Base-by-base conservation (phyloP, 92 coral and sea anemone species). In the Metridium senile region DNA sequence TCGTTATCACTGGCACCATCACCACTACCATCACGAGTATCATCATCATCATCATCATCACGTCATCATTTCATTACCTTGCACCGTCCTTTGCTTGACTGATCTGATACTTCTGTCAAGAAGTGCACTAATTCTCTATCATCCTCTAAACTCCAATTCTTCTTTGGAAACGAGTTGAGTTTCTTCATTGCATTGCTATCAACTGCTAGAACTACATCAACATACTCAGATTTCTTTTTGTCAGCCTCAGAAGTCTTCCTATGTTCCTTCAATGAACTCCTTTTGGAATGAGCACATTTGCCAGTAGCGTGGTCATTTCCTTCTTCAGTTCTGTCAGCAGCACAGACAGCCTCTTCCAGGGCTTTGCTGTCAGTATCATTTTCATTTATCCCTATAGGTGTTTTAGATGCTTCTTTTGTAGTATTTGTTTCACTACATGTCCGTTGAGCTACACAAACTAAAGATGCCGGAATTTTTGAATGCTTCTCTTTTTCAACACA, bases 71-170 rank as follows among this genome's bases (percentile, higher is more conserved):
- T 28, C 47, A 85, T 69, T 68, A 89, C 89, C 86, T 82, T 95
- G 70, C 96, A 83, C 64, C 92, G 64, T 49, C 94, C 89, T 62
- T 84, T 85, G 70, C 84, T 85, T 26, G 90, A 81, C 57, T 82
- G 78, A 64, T 89, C 82, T 66, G 90, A 73, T 58, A 88, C 62
- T 73, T 89, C 87, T 35, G 87, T 73, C 83, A 95, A 72, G 62
- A 92, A 88, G 53, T 75, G 85, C 23, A 93, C 97, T 58, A 95
- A 87, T 54, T 86, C 87, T 66, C 68, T 81, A 71, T 95, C 99
- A 30, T 92, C 91, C 26, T 84, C 92, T 26, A 81, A 26, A 28
- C 80, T 75, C 99, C 99, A 95, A 62, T 80, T 75, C 21, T 83
- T 82, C 66, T 91, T 76, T 1, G 96, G 91, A 1, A 76, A 19